Conservation (phyloP, 2,113 vertebrate species). For the Centropus unirufus region DNA sequence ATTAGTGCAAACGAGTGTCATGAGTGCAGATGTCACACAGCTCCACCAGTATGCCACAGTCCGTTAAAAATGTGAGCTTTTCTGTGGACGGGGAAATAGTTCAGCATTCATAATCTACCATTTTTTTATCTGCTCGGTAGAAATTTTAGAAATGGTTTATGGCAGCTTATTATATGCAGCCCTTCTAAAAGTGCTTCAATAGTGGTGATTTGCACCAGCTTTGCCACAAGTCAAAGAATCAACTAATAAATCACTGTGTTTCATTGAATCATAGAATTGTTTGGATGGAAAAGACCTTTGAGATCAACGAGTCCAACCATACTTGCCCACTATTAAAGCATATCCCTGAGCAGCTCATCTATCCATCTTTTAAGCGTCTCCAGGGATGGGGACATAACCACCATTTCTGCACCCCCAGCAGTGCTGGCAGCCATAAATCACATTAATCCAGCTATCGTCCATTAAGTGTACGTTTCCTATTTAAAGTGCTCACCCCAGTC, state of each 20-base stretch:
- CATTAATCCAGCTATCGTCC: background rate
- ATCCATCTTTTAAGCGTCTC: too few species aligned
- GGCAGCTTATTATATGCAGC: background rate
- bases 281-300: too few species aligned
- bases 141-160: background rate
- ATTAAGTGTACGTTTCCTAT: background rate
- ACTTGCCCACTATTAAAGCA: too few species aligned
- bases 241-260: background rate
- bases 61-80: background rate
- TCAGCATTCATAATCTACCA: background rate
- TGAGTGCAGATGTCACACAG: background rate
- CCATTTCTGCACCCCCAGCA: background rate
- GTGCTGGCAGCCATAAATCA: background rate
- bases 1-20: background rate
- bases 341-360: too few species aligned
- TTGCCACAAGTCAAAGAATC: background rate
- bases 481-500: background rate
- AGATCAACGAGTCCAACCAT: too few species aligned
- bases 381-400: too few species aligned
- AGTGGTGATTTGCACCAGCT: background rate
- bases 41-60: background rate
- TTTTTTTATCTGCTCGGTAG: background rate
- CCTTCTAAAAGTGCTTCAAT: background rate
- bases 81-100: background rate
- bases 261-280: too few species aligned